These are phyloP conservation scores for Coluber constrictor DNA, from an alignment of 2,797 vertebrate species.

Conservation along the genomic window DNA sequence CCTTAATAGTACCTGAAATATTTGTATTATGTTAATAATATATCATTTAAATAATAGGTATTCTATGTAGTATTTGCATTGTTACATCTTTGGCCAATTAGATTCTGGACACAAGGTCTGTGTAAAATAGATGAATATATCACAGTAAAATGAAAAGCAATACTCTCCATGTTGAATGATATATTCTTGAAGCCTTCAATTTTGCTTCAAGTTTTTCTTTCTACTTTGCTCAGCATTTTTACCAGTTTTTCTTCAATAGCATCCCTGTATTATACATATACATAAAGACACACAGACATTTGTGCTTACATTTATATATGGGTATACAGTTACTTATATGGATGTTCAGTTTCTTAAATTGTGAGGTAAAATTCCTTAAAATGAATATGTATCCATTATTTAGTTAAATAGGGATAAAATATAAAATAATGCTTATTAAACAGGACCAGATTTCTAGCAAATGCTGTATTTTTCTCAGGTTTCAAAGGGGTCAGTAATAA, in stretches of 20 bases:
- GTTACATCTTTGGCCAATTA: background rate
- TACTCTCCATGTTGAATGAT: background rate
- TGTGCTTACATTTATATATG: background rate
- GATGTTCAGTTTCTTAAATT: conserved; percentile 28
- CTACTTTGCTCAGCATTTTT: background rate
- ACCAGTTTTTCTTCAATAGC: background rate
- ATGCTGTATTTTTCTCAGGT: background rate
- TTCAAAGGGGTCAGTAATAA: background rate
- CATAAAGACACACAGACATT: background rate
- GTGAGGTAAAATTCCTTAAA: conserved; percentile 16
- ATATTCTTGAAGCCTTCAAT: background rate
- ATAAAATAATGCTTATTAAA: conserved; percentile 26
- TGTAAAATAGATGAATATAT: too few relatives aligned
- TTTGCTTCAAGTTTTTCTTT: background rate
- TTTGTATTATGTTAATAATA: background rate
- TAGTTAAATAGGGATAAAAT: background rate
- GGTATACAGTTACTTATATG: background rate
- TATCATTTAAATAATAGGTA: background rate
- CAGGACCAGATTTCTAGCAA: conserved; percentile 12
- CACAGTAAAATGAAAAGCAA: background rate
- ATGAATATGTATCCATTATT: background rate
- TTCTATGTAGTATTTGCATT: background rate
- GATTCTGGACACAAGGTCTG: background rate
- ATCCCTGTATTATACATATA: background rate
- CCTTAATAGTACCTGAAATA: background rate